phyloP scores from a whole-genome alignment of 2,797 vertebrate genomes.

The Hemibagrus guttatus region DNA sequence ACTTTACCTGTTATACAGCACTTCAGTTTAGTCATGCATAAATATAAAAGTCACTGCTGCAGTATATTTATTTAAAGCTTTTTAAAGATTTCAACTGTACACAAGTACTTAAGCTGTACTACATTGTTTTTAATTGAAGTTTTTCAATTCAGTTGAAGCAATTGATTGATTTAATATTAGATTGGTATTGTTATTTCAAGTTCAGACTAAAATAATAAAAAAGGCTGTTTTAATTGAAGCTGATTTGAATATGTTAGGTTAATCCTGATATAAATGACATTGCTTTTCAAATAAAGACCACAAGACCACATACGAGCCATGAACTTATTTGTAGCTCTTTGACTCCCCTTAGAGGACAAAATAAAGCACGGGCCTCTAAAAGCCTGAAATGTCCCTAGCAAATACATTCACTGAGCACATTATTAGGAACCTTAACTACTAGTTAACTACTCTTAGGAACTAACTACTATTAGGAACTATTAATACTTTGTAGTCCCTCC shows the following conservation, averaged over 20 bases:
- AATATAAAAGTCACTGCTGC: slow-evolving; percentile 15
- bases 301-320: not conserved
- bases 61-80: slow-evolving; percentile 41
- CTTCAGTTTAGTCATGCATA: slow-evolving; percentile 18
- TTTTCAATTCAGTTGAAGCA: not conserved
- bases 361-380: not conserved
- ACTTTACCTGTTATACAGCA: slow-evolving; percentile 37
- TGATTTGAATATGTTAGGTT: not conserved
- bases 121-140: not conserved
- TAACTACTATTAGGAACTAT: no score
- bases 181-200: not conserved
- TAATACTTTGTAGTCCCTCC: no score
- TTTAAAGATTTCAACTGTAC: not conserved
- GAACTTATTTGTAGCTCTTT: slow-evolving; percentile 12
- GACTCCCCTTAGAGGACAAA: slow-evolving; percentile 29
- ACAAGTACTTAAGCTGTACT: slow-evolving; percentile 7
- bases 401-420: not conserved
- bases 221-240: not conserved
- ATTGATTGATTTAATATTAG: not conserved
- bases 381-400: not conserved
- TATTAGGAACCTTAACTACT: no score
- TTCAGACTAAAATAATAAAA: slow-evolving; percentile 1
- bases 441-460: no score
- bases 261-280: not conserved
- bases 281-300: not conserved